These are phyloP conservation scores for Drosophila melanica DNA, from an alignment of 1,140 invertebrate genomes.

Conservation along the genomic window DNA sequence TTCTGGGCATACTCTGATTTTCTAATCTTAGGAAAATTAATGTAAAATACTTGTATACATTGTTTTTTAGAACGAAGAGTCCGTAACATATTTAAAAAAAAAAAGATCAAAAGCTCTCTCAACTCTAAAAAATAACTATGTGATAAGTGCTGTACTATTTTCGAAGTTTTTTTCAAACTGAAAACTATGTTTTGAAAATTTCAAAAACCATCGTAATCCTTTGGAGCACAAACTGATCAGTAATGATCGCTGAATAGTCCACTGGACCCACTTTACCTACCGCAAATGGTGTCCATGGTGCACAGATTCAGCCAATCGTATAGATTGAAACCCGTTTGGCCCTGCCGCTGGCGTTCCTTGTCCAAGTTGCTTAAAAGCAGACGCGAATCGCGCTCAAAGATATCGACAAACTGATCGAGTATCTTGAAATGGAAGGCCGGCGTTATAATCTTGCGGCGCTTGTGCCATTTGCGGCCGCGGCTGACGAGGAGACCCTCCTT, in stretches of 20 bases:
- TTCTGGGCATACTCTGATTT: too few species aligned
- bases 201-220: too few species aligned
- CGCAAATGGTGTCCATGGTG: conserved; percentile 91
- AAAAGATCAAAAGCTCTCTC: too few species aligned
- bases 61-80: too few species aligned
- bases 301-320: conserved; percentile 88
- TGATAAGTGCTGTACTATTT: too few species aligned
- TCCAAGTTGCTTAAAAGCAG: conserved; percentile 86
- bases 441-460: conserved; percentile 91
- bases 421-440: conserved; percentile 95
- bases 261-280: conserved; percentile 79
- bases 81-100: too few species aligned
- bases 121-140: too few species aligned
- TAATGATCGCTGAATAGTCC: background rate
- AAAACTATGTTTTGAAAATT: too few species aligned
- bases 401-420: conserved; percentile 89
- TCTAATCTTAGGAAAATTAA: too few species aligned
- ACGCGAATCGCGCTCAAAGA: conserved; percentile 89
- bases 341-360: conserved; percentile 39
- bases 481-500: conserved; percentile 89
- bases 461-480: conserved; percentile 89
- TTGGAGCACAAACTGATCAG: too few species aligned
- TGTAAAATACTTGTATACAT: too few species aligned
- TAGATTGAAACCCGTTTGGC: conserved; percentile 85
- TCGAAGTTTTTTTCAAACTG: too few species aligned